Evolutionary conservation across 2,797 vertebrate species (phyloP).

Genomic region (Falco novaeseelandiae): DNA sequence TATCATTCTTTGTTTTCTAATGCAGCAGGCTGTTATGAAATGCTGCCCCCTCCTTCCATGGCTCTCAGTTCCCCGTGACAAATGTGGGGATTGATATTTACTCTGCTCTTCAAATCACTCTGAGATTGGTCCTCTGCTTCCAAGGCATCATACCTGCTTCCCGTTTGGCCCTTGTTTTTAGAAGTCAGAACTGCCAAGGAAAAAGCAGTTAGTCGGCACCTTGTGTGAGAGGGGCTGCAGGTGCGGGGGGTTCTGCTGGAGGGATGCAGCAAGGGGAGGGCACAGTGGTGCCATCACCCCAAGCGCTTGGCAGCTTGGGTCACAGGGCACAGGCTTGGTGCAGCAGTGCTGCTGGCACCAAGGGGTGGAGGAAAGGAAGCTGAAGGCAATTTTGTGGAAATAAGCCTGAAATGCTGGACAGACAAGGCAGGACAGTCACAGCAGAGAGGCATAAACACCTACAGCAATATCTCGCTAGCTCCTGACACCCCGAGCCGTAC

Average conservation of each 20-base stretch:
- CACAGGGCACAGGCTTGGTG: not conserved
- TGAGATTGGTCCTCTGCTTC: not conserved
- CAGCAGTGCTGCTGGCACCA: not conserved
- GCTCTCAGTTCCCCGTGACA: not conserved
- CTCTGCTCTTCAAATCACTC: not conserved
- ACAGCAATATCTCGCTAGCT: not conserved
- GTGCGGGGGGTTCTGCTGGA: not conserved
- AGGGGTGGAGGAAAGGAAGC: not conserved
- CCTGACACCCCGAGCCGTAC: not conserved
- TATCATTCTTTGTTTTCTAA: conserved; percentile 53
- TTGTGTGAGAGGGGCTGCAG: not conserved
- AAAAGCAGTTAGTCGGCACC: not conserved
- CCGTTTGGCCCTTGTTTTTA: fast-evolving
- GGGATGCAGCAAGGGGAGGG: not conserved
- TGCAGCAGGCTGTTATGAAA: conserved; percentile 38
- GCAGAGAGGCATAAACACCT: not conserved
- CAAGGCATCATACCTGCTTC: not conserved
- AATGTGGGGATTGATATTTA: not conserved
- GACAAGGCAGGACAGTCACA: not conserved
- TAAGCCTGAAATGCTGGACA: not conserved
- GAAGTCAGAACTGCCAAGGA: not conserved
- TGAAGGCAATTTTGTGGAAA: not conserved
- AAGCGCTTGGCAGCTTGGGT: fast-evolving
- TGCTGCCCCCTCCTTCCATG: conserved; percentile 42
- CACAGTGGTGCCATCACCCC: fast-evolving